Percentiles rank a stretch among this genome's conserved stretches.
phyloP scores from a whole-genome alignment of 2,888 invertebrate genomes.

The Drosophila mayaguana region DNA sequence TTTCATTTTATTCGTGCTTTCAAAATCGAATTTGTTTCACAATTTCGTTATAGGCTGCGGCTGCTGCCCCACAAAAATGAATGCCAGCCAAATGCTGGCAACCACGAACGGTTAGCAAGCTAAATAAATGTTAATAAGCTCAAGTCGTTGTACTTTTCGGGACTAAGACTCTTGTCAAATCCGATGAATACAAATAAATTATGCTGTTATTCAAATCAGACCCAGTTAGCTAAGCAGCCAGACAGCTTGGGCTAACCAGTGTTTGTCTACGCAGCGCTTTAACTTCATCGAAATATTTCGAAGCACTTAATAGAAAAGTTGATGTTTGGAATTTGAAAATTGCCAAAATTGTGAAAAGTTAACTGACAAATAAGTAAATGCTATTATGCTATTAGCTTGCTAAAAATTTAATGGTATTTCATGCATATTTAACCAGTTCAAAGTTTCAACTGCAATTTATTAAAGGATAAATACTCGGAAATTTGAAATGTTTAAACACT shows the following conservation, averaged over 20 bases:
- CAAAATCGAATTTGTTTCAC: constrained; percentile 70
- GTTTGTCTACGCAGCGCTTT: constrained; percentile 15
- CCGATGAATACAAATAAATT: constrained; percentile 65
- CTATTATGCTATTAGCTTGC: not conserved
- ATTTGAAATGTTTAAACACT: no score
- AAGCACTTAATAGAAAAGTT: constrained; percentile 16
- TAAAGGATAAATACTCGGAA: not conserved
- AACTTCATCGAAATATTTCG: constrained; percentile 43
- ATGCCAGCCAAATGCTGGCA: constrained; percentile 15
- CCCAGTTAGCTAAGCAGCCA: constrained; percentile 26
- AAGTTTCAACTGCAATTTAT: not conserved
- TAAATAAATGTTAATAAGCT: constrained; percentile 76
- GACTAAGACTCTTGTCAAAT: constrained; percentile 49
- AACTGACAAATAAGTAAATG: not conserved
- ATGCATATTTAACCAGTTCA: not conserved
- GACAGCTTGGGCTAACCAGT: constrained; percentile 6
- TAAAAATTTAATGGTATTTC: not conserved
- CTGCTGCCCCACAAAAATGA: no score
- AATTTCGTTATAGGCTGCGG: constrained; percentile 34
- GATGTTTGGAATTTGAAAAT: not conserved
- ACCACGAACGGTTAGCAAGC: constrained; percentile 45
- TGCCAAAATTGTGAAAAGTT: not conserved
- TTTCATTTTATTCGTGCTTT: constrained; percentile 42
- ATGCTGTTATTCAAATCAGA: constrained; percentile 69
- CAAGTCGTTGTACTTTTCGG: constrained; percentile 67